Percentiles rank a stretch among this genome's conserved stretches.
These are phyloP conservation scores for Cliona cf. orientalis DNA, from an alignment of 37 sponge, comb jelly and placozoan genomes.

Conservation along the genomic window DNA sequence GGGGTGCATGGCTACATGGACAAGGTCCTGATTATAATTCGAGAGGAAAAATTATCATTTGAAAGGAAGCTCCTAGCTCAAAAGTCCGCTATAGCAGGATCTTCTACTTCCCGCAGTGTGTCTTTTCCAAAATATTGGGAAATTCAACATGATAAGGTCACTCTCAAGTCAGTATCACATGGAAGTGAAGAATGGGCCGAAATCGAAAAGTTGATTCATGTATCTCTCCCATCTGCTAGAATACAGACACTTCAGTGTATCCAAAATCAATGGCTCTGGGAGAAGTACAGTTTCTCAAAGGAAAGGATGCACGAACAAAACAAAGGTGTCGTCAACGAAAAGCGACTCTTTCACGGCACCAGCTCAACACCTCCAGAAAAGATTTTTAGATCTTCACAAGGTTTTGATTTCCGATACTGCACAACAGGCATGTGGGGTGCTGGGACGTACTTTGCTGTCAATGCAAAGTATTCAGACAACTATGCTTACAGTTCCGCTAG, in stretches of 20 bases:
- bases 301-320: slow-evolving; percentile 54
- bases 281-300: slow-evolving; percentile 33
- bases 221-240: slow-evolving; percentile 4
- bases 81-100: neutral
- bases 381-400: slow-evolving; percentile 60
- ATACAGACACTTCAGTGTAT: slow-evolving; percentile 55
- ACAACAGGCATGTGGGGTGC: slow-evolving; percentile 71
- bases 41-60: neutral
- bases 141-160: slow-evolving; percentile 10
- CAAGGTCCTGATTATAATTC: neutral
- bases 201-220: neutral
- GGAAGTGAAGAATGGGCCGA: slow-evolving; percentile 37
- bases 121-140: slow-evolving; percentile 46
- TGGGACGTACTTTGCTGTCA: slow-evolving; percentile 79
- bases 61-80: neutral
- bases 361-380: slow-evolving; percentile 27
- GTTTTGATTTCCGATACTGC: slow-evolving; percentile 62
- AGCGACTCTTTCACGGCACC: slow-evolving; percentile 73
- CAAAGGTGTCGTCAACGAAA: slow-evolving; percentile 50
- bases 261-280: slow-evolving; percentile 82
- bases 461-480: slow-evolving; percentile 70
- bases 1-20: neutral
- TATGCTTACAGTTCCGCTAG: slow-evolving; percentile 34
- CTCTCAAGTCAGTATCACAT: slow-evolving; percentile 6
- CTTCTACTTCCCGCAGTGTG: no score